Percentiles rank a stretch among this genome's conserved stretches.
phyloP scores from a whole-genome alignment of 2,113 vertebrate species.

The Sclerurus mexicanus region DNA sequence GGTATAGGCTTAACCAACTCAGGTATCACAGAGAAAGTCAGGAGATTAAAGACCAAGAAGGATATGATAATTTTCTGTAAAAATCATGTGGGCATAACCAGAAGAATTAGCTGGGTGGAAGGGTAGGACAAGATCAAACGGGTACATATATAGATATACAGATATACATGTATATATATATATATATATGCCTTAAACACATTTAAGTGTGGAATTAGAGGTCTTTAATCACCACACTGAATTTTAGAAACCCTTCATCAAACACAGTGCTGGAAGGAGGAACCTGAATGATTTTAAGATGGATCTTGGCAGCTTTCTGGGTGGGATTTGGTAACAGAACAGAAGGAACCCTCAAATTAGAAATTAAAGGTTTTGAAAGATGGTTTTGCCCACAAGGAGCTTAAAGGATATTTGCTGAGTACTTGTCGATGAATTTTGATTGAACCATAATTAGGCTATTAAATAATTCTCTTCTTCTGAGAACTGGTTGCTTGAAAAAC shows the following conservation, averaged over 20 bases:
- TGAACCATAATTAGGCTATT: background rate
- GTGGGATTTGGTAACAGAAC: background rate
- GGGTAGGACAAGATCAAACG: background rate
- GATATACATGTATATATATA: accelerated
- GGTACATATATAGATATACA: too few relatives aligned
- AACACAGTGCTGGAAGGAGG: background rate
- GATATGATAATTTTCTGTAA: background rate
- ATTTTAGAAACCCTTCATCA: conserved; percentile 34
- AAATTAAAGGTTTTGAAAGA: background rate
- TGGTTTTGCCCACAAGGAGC: background rate
- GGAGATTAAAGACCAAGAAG: background rate
- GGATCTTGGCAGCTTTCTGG: background rate
- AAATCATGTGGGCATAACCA: background rate
- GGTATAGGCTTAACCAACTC: background rate
- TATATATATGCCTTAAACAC: background rate
- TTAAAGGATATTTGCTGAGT: background rate
- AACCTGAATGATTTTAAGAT: background rate
- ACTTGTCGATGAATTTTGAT: background rate
- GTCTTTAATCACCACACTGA: background rate
- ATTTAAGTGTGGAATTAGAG: background rate
- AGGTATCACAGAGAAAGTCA: background rate
- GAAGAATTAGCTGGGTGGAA: background rate
- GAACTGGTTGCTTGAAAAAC: background rate
- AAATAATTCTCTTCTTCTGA: background rate
- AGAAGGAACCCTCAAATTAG: background rate